Percentiles rank a stretch among this genome's conserved stretches.
phyloP scores from a whole-genome alignment of 2,113 vertebrate species.

The Engraulis encrasicolus region DNA sequence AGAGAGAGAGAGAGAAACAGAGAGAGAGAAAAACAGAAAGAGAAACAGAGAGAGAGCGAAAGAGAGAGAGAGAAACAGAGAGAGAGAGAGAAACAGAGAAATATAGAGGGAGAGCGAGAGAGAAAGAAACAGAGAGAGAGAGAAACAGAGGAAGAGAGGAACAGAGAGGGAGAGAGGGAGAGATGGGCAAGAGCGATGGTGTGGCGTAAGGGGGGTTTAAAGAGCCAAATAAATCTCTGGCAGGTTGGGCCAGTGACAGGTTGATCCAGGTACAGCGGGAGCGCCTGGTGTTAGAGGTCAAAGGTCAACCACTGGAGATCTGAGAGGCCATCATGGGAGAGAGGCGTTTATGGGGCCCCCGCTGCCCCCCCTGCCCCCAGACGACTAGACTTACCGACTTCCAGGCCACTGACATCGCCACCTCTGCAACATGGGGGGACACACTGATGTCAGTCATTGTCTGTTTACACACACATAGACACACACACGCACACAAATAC shows the following conservation, averaged over 20 bases:
- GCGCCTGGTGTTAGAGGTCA: constrained; percentile 34
- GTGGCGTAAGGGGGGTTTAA: constrained; percentile 3
- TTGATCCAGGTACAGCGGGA: constrained; percentile 36
- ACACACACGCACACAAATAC: too few relatives aligned
- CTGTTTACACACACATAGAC: not conserved
- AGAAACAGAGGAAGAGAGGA: too few relatives aligned
- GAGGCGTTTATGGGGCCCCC: constrained; percentile 32
- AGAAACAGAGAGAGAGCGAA: too few relatives aligned
- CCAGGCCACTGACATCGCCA: not conserved
- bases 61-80: too few relatives aligned
- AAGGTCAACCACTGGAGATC: constrained; percentile 42
- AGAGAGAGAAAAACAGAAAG: too few relatives aligned
- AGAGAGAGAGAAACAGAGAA: too few relatives aligned
- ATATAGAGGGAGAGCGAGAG: too few relatives aligned
- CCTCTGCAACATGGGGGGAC: not conserved
- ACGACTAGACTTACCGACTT: constrained; percentile 24
- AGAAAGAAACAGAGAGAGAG: too few relatives aligned
- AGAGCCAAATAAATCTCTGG: constrained; percentile 52
- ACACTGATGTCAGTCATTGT: not conserved
- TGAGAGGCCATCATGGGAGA: constrained; percentile 35
- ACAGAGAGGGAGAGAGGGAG: too few relatives aligned
- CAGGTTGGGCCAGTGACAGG: constrained; percentile 22
- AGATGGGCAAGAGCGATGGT: too few relatives aligned
- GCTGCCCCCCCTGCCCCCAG: not conserved
- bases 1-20: not conserved